Percentiles rank a stretch among this genome's conserved stretches.
These are phyloP conservation scores for Fregata magnificens DNA, from an alignment of 2,113 vertebrate species.

Conservation along the genomic window DNA sequence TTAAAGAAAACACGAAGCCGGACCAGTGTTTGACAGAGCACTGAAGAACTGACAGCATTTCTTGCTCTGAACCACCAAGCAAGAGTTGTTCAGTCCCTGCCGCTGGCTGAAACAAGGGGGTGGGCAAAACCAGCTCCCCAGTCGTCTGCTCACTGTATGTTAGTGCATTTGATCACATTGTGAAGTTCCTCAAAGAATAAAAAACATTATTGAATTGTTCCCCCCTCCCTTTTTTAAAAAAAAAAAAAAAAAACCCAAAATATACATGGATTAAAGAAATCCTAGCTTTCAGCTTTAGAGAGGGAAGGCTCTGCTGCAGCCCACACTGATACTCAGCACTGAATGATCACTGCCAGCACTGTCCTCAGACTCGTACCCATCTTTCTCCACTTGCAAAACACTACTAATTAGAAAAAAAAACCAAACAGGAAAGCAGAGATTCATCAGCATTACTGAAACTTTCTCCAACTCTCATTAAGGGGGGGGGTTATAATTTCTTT, in stretches of 20 bases:
- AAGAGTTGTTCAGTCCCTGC: background rate
- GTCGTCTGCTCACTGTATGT: accelerated
- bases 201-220: background rate
- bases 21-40: background rate
- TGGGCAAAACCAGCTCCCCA: background rate
- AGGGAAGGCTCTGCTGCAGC: background rate
- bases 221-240: background rate
- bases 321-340: accelerated
- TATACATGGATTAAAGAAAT: background rate
- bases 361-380: accelerated
- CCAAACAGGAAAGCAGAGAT: background rate
- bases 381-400: background rate
- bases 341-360: background rate
- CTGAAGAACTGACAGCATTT: background rate
- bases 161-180: background rate
- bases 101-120: background rate
- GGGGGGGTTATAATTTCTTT: background rate
- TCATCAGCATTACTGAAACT: background rate
- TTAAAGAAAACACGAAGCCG: background rate
- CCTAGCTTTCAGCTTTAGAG: no score
- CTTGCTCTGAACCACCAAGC: background rate
- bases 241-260: background rate
- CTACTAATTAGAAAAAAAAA: background rate
- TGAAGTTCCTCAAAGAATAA: background rate
- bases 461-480: background rate